Conservation (phyloP, 2,888 invertebrate species). For the Zonitis immaculata region DNA sequence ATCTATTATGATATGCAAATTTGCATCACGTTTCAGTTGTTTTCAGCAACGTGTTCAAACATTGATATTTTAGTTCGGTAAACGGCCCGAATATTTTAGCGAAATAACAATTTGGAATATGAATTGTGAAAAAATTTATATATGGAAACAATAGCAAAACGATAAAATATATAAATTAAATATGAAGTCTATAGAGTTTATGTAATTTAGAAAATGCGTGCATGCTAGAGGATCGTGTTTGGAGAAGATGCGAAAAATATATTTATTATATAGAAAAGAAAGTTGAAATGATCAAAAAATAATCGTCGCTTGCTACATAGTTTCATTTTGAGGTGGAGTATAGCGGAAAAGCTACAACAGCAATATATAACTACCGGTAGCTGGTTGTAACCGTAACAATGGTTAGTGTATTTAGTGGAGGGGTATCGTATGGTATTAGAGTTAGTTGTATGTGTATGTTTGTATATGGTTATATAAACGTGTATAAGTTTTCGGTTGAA, state of each 20-base stretch:
- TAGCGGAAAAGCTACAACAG: slow-evolving; percentile 23
- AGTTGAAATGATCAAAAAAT: too few species aligned
- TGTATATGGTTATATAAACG: background rate
- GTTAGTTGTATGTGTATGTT: slow-evolving; percentile 1
- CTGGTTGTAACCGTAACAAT: slow-evolving; percentile 24
- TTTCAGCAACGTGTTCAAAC: background rate
- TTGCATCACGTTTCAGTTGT: background rate
- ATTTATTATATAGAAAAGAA: too few species aligned
- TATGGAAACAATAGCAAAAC: too few species aligned
- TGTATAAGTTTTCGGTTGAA: background rate
- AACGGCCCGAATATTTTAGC: too few species aligned
- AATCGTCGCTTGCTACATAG: slow-evolving; percentile 11
- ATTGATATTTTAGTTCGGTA: slow-evolving; percentile 3
- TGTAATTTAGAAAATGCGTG: background rate
- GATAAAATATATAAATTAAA: too few species aligned
- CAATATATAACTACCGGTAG: slow-evolving; percentile 13
- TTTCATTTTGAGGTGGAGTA: background rate
- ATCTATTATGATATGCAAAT: background rate
- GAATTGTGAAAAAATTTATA: too few species aligned
- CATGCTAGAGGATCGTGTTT: too few species aligned
- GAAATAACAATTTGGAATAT: too few species aligned
- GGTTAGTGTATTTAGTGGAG: slow-evolving; percentile 32
- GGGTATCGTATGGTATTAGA: slow-evolving; percentile 25
- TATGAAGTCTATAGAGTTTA: background rate
- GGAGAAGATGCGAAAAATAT: too few species aligned